A percentile compares a stretch with the other conserved stretches of the same genome.
Evolutionary conservation across 2,888 invertebrate genomes (phyloP).

Genomic region (Villa cingulata): DNA sequence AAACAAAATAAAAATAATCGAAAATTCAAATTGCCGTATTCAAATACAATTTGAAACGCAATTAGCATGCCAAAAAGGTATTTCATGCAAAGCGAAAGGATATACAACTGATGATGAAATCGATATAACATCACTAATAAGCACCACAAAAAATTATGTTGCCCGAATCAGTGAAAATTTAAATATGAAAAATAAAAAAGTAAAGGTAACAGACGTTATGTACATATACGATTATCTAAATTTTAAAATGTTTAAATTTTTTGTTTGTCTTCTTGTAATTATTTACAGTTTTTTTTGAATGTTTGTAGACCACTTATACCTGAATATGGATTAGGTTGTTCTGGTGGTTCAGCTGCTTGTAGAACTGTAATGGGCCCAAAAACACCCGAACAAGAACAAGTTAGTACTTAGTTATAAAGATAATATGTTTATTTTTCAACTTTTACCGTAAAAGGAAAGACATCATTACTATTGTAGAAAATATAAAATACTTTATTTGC

Average conservation of each 20-base stretch:
- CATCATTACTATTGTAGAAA: background rate
- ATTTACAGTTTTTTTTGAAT: conserved; percentile 33
- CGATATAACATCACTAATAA: conserved; percentile 34
- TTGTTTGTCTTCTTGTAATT: too few relatives aligned
- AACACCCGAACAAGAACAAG: conserved; percentile 31
- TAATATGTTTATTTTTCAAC: too few relatives aligned
- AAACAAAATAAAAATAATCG: conserved; percentile 26
- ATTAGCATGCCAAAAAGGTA: conserved; percentile 32
- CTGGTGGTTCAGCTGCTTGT: conserved; percentile 32
- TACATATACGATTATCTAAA: too few relatives aligned
- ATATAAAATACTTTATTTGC: too few relatives aligned
- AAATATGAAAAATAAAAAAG: conserved; percentile 22
- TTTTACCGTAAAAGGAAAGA: too few relatives aligned
- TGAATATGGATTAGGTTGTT: conserved; percentile 31
- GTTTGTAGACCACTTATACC: conserved; percentile 35
- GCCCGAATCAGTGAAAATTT: conserved; percentile 26
- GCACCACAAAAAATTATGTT: conserved; percentile 31
- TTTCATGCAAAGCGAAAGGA: conserved; percentile 26
- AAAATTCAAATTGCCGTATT: conserved; percentile 34
- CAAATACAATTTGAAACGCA: conserved; percentile 34
- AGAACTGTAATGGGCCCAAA: conserved; percentile 23
- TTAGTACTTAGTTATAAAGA: conserved; percentile 17
- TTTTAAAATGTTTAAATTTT: too few relatives aligned
- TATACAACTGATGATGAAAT: conserved; percentile 21
- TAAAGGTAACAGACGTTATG: conserved; percentile 15